These are phyloP conservation scores for Cydia fagiglandana DNA, from an alignment of 1,140 invertebrate genomes.

Conservation along the genomic window DNA sequence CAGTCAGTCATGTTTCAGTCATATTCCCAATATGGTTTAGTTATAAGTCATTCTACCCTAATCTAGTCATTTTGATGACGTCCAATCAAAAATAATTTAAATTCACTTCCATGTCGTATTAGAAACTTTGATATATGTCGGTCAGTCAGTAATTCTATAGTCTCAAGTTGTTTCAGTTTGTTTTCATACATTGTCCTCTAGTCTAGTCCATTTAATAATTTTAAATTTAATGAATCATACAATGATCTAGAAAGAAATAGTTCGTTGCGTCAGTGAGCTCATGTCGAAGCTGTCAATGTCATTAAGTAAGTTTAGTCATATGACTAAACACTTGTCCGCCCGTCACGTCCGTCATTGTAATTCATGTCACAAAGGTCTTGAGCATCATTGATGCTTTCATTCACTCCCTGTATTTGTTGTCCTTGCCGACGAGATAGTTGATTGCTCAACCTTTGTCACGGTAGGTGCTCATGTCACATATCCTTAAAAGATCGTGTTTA, in stretches of 20 bases:
- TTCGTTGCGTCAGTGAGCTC: background rate
- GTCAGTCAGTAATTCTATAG: background rate
- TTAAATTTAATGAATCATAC: too few species aligned
- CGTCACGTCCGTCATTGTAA: background rate
- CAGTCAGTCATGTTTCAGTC: too few species aligned
- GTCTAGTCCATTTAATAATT: background rate
- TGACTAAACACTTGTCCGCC: background rate
- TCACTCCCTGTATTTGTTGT: conserved; percentile 13
- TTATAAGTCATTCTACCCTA: too few species aligned
- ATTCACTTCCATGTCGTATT: too few species aligned
- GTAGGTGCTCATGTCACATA: too few species aligned
- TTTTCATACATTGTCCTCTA: too few species aligned
- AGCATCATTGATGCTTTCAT: conserved; percentile 6
- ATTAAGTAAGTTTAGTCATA: background rate
- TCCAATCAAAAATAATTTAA: too few species aligned
- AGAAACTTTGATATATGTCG: too few species aligned
- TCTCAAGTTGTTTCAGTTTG: background rate
- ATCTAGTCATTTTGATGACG: too few species aligned
- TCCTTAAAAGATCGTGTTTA: too few species aligned
- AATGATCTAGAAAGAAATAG: too few species aligned
- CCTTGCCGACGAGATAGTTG: background rate
- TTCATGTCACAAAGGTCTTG: background rate
- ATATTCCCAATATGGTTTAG: too few species aligned
- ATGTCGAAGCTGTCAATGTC: background rate
- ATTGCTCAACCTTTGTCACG: background rate